Evolutionary conservation across 2,888 invertebrate species (phyloP), one percentile per base, ranked within the genome.

Genomic region (Callyntrura guangdongensis): DNA sequence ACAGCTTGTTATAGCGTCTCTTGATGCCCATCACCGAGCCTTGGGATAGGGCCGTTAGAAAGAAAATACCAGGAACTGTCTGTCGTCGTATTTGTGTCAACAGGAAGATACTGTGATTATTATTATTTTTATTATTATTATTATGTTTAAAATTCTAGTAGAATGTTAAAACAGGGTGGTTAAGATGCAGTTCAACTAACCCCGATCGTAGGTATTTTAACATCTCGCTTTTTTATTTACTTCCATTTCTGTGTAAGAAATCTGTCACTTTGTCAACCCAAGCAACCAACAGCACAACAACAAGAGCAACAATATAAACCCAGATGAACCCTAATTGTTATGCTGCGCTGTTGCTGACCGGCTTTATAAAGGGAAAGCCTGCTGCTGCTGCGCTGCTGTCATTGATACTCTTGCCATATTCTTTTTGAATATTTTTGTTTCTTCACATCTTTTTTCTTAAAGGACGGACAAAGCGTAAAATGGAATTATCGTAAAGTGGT

Each of bases 311-410:
- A 77, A 77, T 77, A 77, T 53, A 49, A 77, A 56, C 25, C 36
- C 25, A 77, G 53, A 77, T 77, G 77, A 77, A 77, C 22, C 25
- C 47, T 77, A 77, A 77, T 77, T 77, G 25, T 53, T n/a, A 53
- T 6, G 36, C 6, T 36, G 36, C 36, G 36, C 36, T 36, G 36
- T 36, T 36, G 36, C 77, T 77, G 49, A 77, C 77, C 25, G 69
- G 22, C 25, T 49, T 77, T 77, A 77, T 25, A 49, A 77, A 77
- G 6, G 36, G 77, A 77, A 77, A 27, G 74, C 47, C 53, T 77
- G 77, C 69, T 69, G 36, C 77, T 53, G 77, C n/a, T 47, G 49
- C 47, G 22, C 74, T 25, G n/a, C 22, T 14, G 53, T 77, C 17
- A 69, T 45, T 36, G 36, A 36, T 36, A 6, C 2, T 36, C 3